Evolutionary conservation across 1,140 invertebrate species (phyloP).

Genomic region (Diprion similis): DNA sequence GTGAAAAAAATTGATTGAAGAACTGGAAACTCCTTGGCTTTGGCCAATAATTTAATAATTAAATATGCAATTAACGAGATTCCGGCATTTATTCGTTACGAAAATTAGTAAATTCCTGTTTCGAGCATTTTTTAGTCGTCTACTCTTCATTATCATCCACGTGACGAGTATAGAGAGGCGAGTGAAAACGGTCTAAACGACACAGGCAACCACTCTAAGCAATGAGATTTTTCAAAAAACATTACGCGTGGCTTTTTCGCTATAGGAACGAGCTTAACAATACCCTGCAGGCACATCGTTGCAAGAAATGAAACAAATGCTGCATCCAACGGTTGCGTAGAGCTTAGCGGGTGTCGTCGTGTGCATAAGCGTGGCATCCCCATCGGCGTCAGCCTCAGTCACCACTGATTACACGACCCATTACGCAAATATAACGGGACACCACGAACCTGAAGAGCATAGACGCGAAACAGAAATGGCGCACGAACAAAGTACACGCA

Average conservation of each 20-base stretch:
- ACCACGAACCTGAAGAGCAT: neutral
- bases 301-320: too few relatives aligned
- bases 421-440: constrained; percentile 1
- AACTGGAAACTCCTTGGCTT: too few relatives aligned
- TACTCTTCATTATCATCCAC: too few relatives aligned
- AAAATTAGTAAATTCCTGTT: too few relatives aligned
- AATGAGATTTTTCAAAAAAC: neutral
- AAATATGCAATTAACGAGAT: too few relatives aligned
- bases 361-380: too few relatives aligned
- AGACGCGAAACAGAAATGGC: neutral
- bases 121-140: too few relatives aligned
- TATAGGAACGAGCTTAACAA: neutral
- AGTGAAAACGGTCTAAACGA: neutral
- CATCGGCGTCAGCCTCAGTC: neutral
- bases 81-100: too few relatives aligned
- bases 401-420: constrained; percentile 1
- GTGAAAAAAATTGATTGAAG: too few relatives aligned
- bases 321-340: neutral
- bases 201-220: neutral
- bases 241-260: neutral
- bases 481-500: neutral
- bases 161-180: too few relatives aligned
- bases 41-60: too few relatives aligned
- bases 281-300: too few relatives aligned
- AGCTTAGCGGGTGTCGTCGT: neutral